A percentile compares a stretch with the other conserved stretches of the same genome.
phyloP scores from a whole-genome alignment of 2,113 vertebrate species.

The Microcebus griseorufus region DNA sequence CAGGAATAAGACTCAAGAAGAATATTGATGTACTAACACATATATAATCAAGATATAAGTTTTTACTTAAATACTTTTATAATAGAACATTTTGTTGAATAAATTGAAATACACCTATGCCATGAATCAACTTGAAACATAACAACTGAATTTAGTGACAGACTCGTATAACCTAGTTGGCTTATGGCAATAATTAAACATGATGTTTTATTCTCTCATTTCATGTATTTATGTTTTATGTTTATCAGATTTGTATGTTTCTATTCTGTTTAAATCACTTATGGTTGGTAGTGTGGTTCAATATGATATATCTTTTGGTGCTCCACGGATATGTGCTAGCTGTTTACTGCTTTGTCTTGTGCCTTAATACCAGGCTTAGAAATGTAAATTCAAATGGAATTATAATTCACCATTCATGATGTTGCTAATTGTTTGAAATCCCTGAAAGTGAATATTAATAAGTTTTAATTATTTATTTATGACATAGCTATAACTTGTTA shows the following conservation, averaged over 20 bases:
- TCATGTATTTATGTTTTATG: neutral
- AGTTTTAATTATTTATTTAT: slow-evolving; percentile 41
- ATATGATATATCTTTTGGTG: neutral
- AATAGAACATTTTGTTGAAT: neutral
- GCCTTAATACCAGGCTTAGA: neutral
- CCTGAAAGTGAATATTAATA: slow-evolving; percentile 33
- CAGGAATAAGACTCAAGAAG: neutral
- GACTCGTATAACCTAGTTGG: neutral
- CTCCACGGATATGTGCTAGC: neutral
- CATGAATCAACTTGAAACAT: neutral
- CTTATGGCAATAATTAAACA: neutral
- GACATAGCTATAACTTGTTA: slow-evolving; percentile 34
- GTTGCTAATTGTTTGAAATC: neutral
- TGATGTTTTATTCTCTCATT: neutral
- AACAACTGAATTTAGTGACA: neutral
- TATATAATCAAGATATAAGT: neutral
- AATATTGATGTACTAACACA: neutral
- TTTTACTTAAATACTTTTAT: slow-evolving; percentile 9
- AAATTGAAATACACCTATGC: neutral
- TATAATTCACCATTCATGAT: neutral
- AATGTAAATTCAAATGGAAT: slow-evolving; percentile 26
- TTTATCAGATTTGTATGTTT: neutral
- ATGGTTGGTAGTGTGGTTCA: neutral
- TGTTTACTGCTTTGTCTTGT: neutral
- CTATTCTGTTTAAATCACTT: neutral